phyloP scores from a whole-genome alignment of 2,113 vertebrate species.

The Forbesichthys agassizii region DNA sequence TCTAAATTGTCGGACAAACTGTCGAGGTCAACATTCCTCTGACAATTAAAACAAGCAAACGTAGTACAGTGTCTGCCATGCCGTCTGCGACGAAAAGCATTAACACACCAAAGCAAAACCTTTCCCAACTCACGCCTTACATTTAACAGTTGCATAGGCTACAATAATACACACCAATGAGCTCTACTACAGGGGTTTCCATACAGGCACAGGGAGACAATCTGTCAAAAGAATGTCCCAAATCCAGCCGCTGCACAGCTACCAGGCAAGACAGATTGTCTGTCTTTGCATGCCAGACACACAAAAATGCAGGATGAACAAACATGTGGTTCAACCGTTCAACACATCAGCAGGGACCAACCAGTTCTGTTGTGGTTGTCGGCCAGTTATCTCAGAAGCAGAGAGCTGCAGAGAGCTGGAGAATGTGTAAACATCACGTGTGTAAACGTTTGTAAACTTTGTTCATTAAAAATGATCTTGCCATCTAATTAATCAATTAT shows the following conservation, averaged over 20 bases:
- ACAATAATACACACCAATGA: conserved; percentile 27
- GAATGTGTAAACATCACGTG: no score
- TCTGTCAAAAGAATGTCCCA: conserved; percentile 30
- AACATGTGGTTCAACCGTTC: conserved; percentile 3
- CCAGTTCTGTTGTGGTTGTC: not conserved
- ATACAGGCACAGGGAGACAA: conserved; percentile 21
- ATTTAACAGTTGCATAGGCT: conserved; percentile 3
- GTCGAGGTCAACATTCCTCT: no score
- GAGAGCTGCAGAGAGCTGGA: no score
- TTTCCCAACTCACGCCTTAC: no score
- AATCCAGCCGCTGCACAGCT: conserved; percentile 17
- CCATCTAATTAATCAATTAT: no score
- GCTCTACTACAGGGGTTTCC: not conserved
- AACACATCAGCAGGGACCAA: conserved; percentile 1
- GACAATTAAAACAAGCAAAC: no score
- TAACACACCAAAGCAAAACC: no score
- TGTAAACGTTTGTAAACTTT: no score
- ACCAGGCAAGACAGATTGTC: not conserved
- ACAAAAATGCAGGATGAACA: not conserved
- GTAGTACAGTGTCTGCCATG: no score
- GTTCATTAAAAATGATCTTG: no score
- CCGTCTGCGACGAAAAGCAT: no score
- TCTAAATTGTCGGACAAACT: not conserved
- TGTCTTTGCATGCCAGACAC: not conserved
- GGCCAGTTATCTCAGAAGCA: not conserved